Evolutionary conservation across 2,888 invertebrate genomes (phyloP).

Genomic region (Drosophila siamana): DNA sequence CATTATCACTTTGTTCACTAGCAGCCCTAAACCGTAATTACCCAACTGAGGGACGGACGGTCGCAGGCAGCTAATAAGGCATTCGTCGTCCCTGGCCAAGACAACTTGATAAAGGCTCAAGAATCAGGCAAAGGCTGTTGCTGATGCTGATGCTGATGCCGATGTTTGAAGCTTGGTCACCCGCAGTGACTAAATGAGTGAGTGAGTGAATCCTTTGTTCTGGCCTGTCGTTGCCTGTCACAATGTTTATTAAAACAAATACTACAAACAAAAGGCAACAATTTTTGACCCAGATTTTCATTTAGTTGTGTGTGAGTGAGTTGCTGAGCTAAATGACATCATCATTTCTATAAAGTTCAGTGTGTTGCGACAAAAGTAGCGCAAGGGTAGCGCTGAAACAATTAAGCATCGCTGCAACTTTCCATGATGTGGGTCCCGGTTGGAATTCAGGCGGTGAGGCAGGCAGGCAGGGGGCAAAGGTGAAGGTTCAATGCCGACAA

Average conservation of each 20-base stretch:
- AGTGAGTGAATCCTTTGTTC: conserved; percentile 49
- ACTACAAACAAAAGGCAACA: conserved; percentile 67
- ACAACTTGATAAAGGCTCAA: conserved; percentile 73
- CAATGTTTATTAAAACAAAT: conserved; percentile 81
- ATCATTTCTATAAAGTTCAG: conserved; percentile 75
- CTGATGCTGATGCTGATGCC: neutral
- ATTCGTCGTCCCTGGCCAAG: conserved; percentile 49
- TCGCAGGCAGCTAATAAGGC: conserved; percentile 74
- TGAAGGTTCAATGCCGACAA: conserved; percentile 66
- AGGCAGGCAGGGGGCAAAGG: conserved; percentile 39
- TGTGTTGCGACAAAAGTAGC: conserved; percentile 49
- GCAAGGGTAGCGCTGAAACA: conserved; percentile 52
- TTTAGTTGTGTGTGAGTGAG: conserved; percentile 12
- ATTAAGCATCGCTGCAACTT: conserved; percentile 55
- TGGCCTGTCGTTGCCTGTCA: conserved; percentile 70
- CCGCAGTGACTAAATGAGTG: conserved; percentile 38
- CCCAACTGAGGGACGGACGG: conserved; percentile 38
- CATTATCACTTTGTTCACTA: conserved; percentile 78
- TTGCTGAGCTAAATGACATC: conserved; percentile 64
- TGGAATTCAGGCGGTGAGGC: conserved; percentile 3
- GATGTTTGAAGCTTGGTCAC: neutral
- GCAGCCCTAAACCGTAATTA: conserved; percentile 76
- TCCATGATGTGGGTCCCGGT: conserved; percentile 23
- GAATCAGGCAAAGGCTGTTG: conserved; percentile 3
- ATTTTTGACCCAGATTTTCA: conserved; percentile 75